These are phyloP conservation scores for Lethocerus indicus DNA, from an alignment of 1,140 invertebrate genomes.

Conservation along the genomic window DNA sequence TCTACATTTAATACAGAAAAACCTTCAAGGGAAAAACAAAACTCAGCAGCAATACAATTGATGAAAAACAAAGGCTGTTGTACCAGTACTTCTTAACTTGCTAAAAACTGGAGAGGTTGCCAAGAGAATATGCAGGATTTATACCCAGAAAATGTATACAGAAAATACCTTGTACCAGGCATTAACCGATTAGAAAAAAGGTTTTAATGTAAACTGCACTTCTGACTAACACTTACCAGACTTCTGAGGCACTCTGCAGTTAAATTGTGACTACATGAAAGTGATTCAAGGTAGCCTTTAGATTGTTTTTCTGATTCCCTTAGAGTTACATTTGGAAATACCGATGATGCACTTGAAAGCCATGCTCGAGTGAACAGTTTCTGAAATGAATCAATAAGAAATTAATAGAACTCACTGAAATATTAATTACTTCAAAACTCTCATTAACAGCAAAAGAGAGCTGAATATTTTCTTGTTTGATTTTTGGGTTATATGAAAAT, in stretches of 20 bases:
- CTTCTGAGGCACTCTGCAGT: slow-evolving; percentile 36
- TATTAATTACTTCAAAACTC: neutral
- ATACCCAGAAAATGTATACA: neutral
- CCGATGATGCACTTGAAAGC: slow-evolving; percentile 51
- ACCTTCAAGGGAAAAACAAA: too few species aligned
- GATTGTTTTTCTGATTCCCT: slow-evolving; percentile 39
- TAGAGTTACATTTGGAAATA: slow-evolving; percentile 42
- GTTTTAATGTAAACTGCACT: too few species aligned
- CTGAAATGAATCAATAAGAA: slow-evolving; percentile 19
- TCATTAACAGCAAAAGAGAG: neutral
- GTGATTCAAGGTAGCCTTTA: slow-evolving; percentile 32
- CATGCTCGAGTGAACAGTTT: slow-evolving; percentile 48
- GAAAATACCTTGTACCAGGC: neutral
- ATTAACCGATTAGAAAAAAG: too few species aligned
- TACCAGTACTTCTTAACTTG: neutral
- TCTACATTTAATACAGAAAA: too few species aligned
- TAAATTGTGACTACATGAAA: slow-evolving; percentile 6
- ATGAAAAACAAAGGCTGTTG: neutral
- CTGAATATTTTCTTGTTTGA: neutral
- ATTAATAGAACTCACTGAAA: neutral
- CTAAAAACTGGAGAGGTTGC: neutral
- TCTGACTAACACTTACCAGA: slow-evolving; percentile 20
- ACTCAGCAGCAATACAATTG: neutral
- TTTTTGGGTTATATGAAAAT: neutral
- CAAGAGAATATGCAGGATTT: neutral